Evolutionary conservation across 2,797 vertebrate species (phyloP).

Genomic region (Orientallactaga sibirica): DNA sequence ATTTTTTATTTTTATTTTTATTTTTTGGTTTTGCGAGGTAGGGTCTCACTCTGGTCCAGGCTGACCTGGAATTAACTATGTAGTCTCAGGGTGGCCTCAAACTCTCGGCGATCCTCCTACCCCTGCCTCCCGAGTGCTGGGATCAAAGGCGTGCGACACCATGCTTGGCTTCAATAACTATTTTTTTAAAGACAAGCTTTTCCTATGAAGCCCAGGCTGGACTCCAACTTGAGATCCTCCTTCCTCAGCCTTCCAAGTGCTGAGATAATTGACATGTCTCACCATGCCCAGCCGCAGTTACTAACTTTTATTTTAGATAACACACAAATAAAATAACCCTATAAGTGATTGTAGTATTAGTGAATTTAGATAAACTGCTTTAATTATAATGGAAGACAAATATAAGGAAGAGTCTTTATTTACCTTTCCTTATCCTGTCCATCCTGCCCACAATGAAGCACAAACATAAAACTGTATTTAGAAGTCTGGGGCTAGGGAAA

Average conservation of each 20-base stretch:
- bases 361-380: slow-evolving; percentile 32
- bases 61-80: too few species aligned
- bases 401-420: slow-evolving; percentile 1
- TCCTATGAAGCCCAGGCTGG: background rate
- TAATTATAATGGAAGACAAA: slow-evolving; percentile 52
- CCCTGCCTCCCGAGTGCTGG: too few species aligned
- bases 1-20: too few species aligned
- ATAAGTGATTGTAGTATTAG: slow-evolving; percentile 25
- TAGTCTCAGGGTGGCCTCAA: too few species aligned
- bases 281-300: background rate
- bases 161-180: too few species aligned
- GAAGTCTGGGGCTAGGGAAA: background rate
- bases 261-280: background rate
- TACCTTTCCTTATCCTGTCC: slow-evolving; percentile 45
- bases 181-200: too few species aligned
- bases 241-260: background rate
- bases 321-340: slow-evolving; percentile 4
- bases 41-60: too few species aligned
- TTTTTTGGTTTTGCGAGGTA: too few species aligned
- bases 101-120: too few species aligned
- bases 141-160: too few species aligned
- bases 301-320: slow-evolving; percentile 22
- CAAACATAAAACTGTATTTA: slow-evolving; percentile 48
- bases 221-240: background rate
- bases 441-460: slow-evolving; percentile 42